Evolutionary conservation across 2,113 vertebrate genomes (phyloP), one percentile per base, ranked within the genome.

Genomic region (Atlantisia rogersi): DNA sequence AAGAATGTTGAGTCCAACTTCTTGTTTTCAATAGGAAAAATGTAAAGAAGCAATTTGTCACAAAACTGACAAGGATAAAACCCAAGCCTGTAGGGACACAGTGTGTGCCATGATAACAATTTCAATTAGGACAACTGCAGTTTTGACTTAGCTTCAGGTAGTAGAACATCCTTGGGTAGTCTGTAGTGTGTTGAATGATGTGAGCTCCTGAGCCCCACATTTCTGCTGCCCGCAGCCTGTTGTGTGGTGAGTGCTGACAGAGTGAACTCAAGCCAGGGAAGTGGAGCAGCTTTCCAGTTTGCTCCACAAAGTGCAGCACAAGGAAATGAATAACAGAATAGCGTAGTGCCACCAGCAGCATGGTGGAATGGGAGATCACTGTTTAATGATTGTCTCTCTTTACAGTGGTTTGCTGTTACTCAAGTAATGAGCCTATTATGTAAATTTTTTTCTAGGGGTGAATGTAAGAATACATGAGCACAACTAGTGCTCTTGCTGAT

Each of bases 81-180:
- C 13, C 5, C 58, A 42, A 15, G 40, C 18, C 21, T 52, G 21
- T 11, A 80, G 59, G 28, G 53, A 15, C 29, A 53, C 28, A 62
- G 14, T 26, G 1, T 55, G 12, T 63, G 44, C 22, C 15, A 5
- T 73, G 4, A 3, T 70, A 75, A 64, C 44, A 75, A 2, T 20
- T 82, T 73, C 2, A 1, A 5, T 52, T 52, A 21, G 74, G 18
- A 71, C 13, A 67, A 8, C 17, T n/a, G 37, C 44, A 35, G 17
- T 64, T 90, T 31, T 69, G 32, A 26, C 35, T 85, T 40, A 6
- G 16, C 11, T 69, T 76, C 25, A 44, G 39, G 50, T 26, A 28
- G 28, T 1, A 24, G n/a, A 44, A 20, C 7, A 11, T 35, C 35
- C 2, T 0, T 39, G 71, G 2, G 7, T 76, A 53, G 11, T 44